Evolutionary conservation across 2,888 invertebrate species (phyloP).

Genomic region (Bembecia ichneumoniformis): DNA sequence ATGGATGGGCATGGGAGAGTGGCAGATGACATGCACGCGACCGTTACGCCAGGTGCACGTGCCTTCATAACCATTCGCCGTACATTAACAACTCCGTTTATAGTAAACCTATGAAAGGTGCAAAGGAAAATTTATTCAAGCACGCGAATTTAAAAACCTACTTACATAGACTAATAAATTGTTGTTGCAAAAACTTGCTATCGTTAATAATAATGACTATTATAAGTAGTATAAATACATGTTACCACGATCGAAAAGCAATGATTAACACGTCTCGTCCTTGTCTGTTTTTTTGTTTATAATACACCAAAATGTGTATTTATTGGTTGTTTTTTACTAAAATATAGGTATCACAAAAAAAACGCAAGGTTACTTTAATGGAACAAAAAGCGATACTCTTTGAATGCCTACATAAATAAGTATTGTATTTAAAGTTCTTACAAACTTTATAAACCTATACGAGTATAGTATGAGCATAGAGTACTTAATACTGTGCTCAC

Average conservation of each 20-base stretch:
- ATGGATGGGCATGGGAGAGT: constrained; percentile 36
- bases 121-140: background rate
- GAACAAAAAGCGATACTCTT: no score
- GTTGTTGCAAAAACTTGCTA: background rate
- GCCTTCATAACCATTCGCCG: constrained; percentile 14
- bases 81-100: constrained; percentile 3
- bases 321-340: no score
- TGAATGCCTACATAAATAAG: no score
- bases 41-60: constrained; percentile 68
- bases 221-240: no score
- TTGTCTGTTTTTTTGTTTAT: no score
- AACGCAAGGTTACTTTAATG: no score
- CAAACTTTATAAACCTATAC: no score
- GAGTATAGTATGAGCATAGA: background rate
- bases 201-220: background rate
- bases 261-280: no score
- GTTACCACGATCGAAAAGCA: no score
- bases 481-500: background rate
- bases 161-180: background rate
- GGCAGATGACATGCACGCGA: constrained; percentile 70
- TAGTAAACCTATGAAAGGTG: constrained; percentile 1
- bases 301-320: no score
- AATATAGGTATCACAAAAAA: no score
- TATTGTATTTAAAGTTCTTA: no score
- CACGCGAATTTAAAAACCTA: background rate